Conservation (phyloP, 2,797 vertebrate genomes). For the Sebastes cheni region DNA sequence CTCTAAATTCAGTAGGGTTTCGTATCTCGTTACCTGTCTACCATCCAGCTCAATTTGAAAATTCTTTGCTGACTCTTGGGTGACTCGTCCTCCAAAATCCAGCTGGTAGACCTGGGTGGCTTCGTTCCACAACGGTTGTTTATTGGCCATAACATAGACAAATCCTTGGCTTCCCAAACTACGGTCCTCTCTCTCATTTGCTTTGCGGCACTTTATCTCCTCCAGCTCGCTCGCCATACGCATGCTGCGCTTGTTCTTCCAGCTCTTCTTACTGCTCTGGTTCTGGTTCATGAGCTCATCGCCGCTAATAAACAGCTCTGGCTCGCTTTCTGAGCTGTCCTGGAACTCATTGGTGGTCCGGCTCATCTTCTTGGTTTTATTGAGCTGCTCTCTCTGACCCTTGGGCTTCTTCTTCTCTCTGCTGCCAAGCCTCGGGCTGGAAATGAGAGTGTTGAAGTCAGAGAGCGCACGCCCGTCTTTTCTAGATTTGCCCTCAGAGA, state of each 20-base stretch:
- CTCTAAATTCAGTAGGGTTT: not conserved
- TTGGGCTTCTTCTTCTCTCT: slow-evolving; percentile 98
- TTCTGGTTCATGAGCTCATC: slow-evolving; percentile 99
- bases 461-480: slow-evolving; percentile 92
- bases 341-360: slow-evolving; percentile 94
- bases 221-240: slow-evolving; percentile 92
- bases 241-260: slow-evolving; percentile 95
- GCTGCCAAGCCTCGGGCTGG: slow-evolving; percentile 92
- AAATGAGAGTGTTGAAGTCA: slow-evolving; percentile 96
- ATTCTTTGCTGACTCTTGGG: slow-evolving; percentile 98
- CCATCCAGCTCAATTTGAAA: slow-evolving; percentile 99
- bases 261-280: slow-evolving; percentile 96
- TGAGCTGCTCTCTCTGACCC: slow-evolving; percentile 90
- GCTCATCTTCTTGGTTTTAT: slow-evolving; percentile 95
- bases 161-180: slow-evolving; percentile 97
- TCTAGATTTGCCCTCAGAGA: slow-evolving; percentile 92
- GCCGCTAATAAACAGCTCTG: slow-evolving; percentile 96
- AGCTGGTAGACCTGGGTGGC: slow-evolving; percentile 99
- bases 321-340: slow-evolving; percentile 98
- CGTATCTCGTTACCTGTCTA: slow-evolving; percentile 87
- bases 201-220: slow-evolving; percentile 95
- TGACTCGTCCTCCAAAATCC: slow-evolving; percentile 97
- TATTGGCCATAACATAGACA: slow-evolving; percentile 98
- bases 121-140: slow-evolving; percentile 98
- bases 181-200: slow-evolving; percentile 94